Conservation (phyloP, 2,797 vertebrate species). For the Hoplostethus mediterraneus region DNA sequence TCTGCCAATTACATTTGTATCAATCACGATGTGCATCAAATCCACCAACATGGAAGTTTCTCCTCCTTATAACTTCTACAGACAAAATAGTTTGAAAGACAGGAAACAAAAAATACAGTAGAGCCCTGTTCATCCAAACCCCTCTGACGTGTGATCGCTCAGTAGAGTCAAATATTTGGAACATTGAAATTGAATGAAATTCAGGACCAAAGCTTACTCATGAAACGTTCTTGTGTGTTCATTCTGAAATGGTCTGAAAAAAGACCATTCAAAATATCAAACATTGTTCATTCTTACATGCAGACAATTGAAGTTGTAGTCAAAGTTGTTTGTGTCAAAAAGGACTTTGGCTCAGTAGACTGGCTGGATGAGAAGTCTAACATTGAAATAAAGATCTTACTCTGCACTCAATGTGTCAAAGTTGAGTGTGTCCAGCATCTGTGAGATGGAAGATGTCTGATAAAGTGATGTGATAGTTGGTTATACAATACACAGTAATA, state of each 20-base stretch:
- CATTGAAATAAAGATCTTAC: constrained; percentile 16
- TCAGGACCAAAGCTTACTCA: background rate
- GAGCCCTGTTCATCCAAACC: background rate
- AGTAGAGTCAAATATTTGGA: background rate
- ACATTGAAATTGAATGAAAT: background rate
- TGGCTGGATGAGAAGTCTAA: constrained; percentile 10
- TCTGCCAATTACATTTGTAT: no score
- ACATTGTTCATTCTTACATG: background rate
- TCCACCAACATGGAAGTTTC: no score
- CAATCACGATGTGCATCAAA: no score
- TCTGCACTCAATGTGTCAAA: constrained; percentile 14
- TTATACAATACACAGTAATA: constrained; percentile 11
- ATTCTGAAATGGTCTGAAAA: background rate
- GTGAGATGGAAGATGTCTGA: background rate
- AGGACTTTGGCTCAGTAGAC: background rate
- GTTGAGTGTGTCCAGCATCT: constrained; percentile 4
- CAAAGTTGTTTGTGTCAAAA: constrained; percentile 8
- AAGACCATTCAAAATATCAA: no score
- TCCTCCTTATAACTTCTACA: background rate
- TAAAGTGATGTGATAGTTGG: constrained; percentile 15
- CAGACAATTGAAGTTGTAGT: background rate
- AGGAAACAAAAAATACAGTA: background rate
- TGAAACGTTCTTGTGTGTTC: no score
- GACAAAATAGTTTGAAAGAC: background rate
- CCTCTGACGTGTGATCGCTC: background rate